Base-by-base conservation (phyloP, 1,140 invertebrate genomes). In the Belonocnema kinseyi region DNA sequence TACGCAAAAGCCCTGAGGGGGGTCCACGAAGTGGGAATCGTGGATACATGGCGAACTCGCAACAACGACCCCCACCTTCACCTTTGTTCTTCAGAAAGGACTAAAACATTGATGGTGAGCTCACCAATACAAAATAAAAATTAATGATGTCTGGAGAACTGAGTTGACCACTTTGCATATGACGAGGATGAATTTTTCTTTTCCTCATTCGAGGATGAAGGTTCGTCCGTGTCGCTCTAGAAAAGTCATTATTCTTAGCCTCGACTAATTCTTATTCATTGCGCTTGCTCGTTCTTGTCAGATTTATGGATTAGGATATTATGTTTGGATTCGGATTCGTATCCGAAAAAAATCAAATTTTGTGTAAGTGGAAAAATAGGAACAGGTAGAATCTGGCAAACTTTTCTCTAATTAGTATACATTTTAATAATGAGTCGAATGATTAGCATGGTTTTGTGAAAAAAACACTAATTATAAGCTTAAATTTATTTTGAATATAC, bases 1-100 rank as follows among this genome's bases (percentile, higher is more conserved):
- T 86, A 84, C 85, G 85, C 84, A 85, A 86, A 86, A 84, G 76
- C 80, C 79, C 80, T 83, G 73, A 77, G 80, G 82, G 79, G 77
- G 77, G 77, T 78, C 76, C 52, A 76, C 66, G 74, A 85, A 78
- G 83, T 85, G 85, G 85, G 86, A 87, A 84, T 74, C 54, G 21
- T 51, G 74, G 73, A 72, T 73, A 73, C 71, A 66, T 58, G 70
- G 19, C 21, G 61, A 77, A 46, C 70, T 33, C 16, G 53, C 52
- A 56, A 16, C 13, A 54, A 51, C 61, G 53, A 52, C 75, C 50
- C 51, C 33, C 50, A 73, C 58, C 58, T 66, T 66, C 58, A 66
- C 58, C 58, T 66, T 66, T 66, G 58, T 66, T 66, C 58, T 66
- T 66, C 58, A 14, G 19, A 66, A 66, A 66, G 26, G 58, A 40